Base-by-base conservation (phyloP, 2,113 vertebrate species). In the Tiliqua scincoides region DNA sequence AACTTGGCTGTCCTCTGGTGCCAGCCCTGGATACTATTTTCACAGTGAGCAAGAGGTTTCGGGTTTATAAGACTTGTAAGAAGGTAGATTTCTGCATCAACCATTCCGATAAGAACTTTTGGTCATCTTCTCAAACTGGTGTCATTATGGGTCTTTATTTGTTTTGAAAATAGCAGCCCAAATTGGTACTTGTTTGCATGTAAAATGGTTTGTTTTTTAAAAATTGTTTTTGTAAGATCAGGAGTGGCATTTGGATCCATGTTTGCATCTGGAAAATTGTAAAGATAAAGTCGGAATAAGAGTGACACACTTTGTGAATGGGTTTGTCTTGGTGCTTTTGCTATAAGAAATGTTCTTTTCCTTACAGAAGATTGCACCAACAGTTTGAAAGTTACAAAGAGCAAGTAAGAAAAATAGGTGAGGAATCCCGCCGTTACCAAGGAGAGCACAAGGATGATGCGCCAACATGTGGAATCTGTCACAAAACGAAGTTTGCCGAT, bases 381-480 rank as follows among this genome's bases (percentile, higher is more conserved):
- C 99, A 99, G 95, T 99, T 99, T 94, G 98, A 99, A 96, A 99
- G 98, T 97, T 99, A 99, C 95, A 99, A 99, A 94, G 98, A 99
- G 86, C 98, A 99, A 96, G 98, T 99, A 93, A 97, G 97, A 87
- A 98, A 98, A 95, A 99, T 99, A 85, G 98, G 98, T 83, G 98
- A 97, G 68, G 98, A 99, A 94, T 97, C 98, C 0, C 97, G 97
- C 35, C 98, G 97, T n/a, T 98, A 98, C 94, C 98, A 98, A 94
- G 97, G 97, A 83, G 97, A 97, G 92, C 98, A 97, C 95, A 99
- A 98, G 95, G 99, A 99, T 35, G 99, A 99, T 84, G 97, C 99
- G 4, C 99, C 99, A 25, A 99, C 98, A 32, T 99, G 99, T 72
- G 98, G 99, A 40, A 99, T 99, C 95, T 99, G 99, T 94, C 98